Conservation (phyloP, 2,888 invertebrate species). For the Pollenia angustigena region DNA sequence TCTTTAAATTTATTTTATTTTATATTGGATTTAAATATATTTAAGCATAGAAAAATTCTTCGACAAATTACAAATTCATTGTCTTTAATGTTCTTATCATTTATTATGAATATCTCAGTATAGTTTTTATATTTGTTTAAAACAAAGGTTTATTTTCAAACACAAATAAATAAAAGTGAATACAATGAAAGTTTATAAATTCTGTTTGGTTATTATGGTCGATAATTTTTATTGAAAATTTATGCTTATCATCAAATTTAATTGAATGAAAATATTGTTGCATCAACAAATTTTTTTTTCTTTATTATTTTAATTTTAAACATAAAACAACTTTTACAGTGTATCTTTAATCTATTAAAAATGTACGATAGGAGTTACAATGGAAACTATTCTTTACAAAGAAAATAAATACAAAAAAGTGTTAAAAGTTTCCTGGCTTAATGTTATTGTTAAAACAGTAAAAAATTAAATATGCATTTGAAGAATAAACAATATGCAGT, state of each 20-base stretch:
- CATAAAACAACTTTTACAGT: constrained; percentile 12
- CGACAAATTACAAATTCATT: background rate
- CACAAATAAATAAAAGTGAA: background rate
- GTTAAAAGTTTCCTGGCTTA: constrained; percentile 1
- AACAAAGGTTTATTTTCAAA: background rate
- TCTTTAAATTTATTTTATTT: background rate
- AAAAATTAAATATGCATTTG: background rate
- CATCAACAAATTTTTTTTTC: constrained; percentile 56
- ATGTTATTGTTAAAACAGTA: background rate
- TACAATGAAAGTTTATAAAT: constrained; percentile 33
- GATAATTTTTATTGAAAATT: constrained; percentile 76
- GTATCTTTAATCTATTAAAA: constrained; percentile 34
- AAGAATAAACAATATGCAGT: background rate
- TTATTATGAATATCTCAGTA: constrained; percentile 10
- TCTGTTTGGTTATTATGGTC: constrained; percentile 41
- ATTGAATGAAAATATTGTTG: constrained; percentile 83
- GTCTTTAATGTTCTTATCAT: constrained; percentile 12
- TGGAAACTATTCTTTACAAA: background rate
- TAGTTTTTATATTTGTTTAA: background rate
- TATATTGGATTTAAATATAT: background rate
- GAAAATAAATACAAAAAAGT: constrained; percentile 13
- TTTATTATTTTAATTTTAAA: constrained; percentile 47
- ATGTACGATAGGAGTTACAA: background rate
- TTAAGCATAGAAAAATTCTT: background rate
- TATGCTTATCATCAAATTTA: constrained; percentile 82